Evolutionary conservation across 2,113 vertebrate species (phyloP), one percentile per base, ranked within the genome.

Genomic region (Coracopsis vasa): DNA sequence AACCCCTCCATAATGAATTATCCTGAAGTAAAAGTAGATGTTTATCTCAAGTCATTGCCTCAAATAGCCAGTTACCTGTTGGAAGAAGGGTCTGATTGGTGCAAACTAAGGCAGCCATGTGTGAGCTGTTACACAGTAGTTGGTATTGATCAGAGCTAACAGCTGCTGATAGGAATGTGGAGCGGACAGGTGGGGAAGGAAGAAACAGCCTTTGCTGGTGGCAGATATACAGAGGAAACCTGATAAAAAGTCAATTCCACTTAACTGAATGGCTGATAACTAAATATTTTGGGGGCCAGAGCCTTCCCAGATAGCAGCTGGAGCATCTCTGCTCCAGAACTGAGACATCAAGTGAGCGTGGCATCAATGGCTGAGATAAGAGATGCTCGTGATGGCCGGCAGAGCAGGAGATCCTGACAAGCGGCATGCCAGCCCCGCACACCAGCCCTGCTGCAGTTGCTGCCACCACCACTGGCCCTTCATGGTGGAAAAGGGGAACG

Each of bases 211-310:
- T 98, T 98, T 74, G 97, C 98, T 98, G 93, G 97, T 99, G 99
- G 99, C 99, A 99, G 98, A 98, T 95, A 91, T 97, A 97, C 96
- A 98, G 98, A 98, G 98, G 97, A 98, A 98, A 96, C 97, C 98
- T 98, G 96, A 99, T 99, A 99, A 99, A 98, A 99, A 99, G 99
- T 99, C 99, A 99, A 99, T 99, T 98, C 98, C 98, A 99, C 98
- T 99, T 99, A 99, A 99, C 97, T 97, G 98, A 99, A 99, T 98
- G 98, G 98, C 98, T 98, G 98, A 98, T 98, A 98, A 99, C 98
- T 99, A 99, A 99, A 99, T 99, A 99, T 99, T 99, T 99, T 98
- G 95, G 97, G 98, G 98, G 96, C 96, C 89, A 65, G 93, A 97
- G 95, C 84, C 85, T 97, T 96, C 95, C 88, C 84, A 95, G 96